These are phyloP conservation scores for Oxytorus armatus DNA, from an alignment of 2,888 invertebrate genomes.

Conservation along the genomic window DNA sequence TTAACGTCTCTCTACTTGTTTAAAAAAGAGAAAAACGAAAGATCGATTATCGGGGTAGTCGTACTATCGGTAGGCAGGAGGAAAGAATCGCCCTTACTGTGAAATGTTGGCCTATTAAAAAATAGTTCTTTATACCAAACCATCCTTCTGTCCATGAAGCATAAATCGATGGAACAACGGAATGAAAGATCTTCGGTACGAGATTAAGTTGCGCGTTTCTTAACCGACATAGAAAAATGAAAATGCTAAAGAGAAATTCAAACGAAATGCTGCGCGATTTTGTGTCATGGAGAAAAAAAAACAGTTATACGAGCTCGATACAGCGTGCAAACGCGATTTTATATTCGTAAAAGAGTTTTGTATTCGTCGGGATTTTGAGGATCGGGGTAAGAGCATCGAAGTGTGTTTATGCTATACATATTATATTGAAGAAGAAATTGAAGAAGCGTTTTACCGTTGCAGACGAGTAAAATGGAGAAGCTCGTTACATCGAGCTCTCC, in stretches of 20 bases:
- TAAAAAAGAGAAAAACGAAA: too few relatives aligned
- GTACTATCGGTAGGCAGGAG: neutral
- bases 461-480: conserved; percentile 55
- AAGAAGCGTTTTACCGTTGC: conserved; percentile 56
- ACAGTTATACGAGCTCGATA: conserved; percentile 54
- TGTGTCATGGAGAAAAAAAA: conserved; percentile 7
- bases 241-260: conserved; percentile 18
- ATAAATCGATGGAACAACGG: too few relatives aligned
- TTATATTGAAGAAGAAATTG: conserved; percentile 30
- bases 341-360: conserved; percentile 51
- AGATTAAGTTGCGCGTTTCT: conserved; percentile 15
- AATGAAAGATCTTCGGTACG: neutral
- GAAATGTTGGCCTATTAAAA: too few relatives aligned
- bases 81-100: neutral
- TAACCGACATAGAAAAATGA: neutral
- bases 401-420: conserved; percentile 11
- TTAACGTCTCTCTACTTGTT: too few relatives aligned
- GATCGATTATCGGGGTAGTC: neutral
- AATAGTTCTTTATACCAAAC: too few relatives aligned
- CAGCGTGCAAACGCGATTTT: conserved; percentile 66
- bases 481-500: conserved; percentile 67
- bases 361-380: conserved; percentile 28
- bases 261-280: neutral
- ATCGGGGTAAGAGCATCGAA: conserved; percentile 36
- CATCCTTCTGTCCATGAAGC: too few relatives aligned